Base-by-base conservation (phyloP, 2,888 invertebrate genomes). In the Bimastos eiseni region DNA sequence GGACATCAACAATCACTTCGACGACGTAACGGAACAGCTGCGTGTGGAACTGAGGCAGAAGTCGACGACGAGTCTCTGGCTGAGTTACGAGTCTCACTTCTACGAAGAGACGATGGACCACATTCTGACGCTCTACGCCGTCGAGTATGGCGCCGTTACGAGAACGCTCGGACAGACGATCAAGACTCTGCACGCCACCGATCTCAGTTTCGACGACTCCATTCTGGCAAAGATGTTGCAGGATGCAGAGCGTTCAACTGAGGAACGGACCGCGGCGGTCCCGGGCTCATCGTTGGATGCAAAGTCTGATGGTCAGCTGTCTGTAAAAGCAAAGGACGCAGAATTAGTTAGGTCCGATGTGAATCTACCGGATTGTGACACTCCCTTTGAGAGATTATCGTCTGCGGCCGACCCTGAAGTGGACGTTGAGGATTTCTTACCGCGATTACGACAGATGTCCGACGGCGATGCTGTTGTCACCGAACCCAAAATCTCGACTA, bases 11-110 rank as follows among this genome's bases (percentile, higher is more conserved):
- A 49, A 37, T 3, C 92, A 92, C 88, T 92, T 92, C 70, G 90
- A 90, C 2, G 37, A 89, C n/a, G 91, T 92, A 34, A 89, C 89
- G 89, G 38, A 86, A 15, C 41, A 49, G 33, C 49, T 92, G 19
- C 92, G 91, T 89, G 44, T n/a, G 34, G 89, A 90, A 33, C 88
- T 92, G 21, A 49, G 90, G 0, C 89, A 89, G 36, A 33, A 21
- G 19, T 49, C 89, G 44, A 33, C 24, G 1, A 38, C 38, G 34
- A 86, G 86, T 24, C 91, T 94, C 30, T 94, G 94, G 93, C 92
- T 93, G 89, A 93, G 93, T 70, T 94, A 94, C 91, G 93, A 94
- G 86, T 92, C 92, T 21, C 93, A 93, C 90, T 92, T 94, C 34
- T 94, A 93, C 90, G 90, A 92, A 1, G 91, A 92, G 90, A 91